These are phyloP conservation scores for Andrena hattorfiana DNA, from an alignment of 2,888 invertebrate species.

Conservation along the genomic window DNA sequence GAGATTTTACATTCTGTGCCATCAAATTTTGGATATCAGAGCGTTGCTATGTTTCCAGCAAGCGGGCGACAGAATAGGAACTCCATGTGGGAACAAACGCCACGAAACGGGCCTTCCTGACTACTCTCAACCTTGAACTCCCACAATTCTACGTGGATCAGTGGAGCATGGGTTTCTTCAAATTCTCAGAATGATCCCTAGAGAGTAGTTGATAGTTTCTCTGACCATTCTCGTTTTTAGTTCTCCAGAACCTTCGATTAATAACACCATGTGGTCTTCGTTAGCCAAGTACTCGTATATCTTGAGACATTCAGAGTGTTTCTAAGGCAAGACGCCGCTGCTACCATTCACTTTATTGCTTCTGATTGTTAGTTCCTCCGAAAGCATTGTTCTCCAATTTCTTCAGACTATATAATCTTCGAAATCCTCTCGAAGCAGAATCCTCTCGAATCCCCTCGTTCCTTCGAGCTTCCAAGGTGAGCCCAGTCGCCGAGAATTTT, in stretches of 20 bases:
- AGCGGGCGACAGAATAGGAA: not conserved
- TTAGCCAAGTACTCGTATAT: not conserved
- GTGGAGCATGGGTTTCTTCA: not conserved
- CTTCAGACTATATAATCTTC: not conserved
- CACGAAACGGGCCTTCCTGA: not conserved
- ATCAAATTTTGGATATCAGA: conserved; percentile 12
- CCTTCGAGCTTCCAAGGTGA: no score
- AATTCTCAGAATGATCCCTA: not conserved
- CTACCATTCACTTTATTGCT: no score
- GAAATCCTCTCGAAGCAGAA: not conserved
- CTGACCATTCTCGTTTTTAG: not conserved
- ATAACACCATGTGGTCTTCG: not conserved
- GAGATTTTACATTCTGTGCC: conserved; percentile 45
- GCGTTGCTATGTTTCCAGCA: not conserved
- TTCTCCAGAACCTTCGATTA: not conserved
- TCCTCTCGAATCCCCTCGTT: no score
- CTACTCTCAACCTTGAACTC: conserved; percentile 1
- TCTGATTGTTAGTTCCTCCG: no score
- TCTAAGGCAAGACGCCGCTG: no score
- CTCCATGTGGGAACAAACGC: not conserved
- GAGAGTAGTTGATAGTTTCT: not conserved
- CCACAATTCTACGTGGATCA: not conserved
- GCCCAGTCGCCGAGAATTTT: no score
- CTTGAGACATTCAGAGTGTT: not conserved
- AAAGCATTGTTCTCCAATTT: no score